Evolutionary conservation across 2,113 vertebrate genomes (phyloP).

Genomic region (Ageneiosus marmoratus): DNA sequence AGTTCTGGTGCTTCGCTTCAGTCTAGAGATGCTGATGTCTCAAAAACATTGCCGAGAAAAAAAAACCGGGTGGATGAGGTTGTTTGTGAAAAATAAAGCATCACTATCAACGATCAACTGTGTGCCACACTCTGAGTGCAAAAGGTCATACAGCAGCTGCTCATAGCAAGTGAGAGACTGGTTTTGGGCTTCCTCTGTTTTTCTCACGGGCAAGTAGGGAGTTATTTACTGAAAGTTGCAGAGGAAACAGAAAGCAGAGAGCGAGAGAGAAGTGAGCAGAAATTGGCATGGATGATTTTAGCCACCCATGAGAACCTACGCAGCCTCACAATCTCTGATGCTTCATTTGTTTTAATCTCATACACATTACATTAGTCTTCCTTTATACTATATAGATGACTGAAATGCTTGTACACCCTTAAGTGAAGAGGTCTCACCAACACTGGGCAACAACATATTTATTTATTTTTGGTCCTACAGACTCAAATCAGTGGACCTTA

Average conservation of each 20-base stretch:
- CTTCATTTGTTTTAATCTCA: not conserved
- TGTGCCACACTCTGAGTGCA: slow-evolving; percentile 12
- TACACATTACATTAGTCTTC: not conserved
- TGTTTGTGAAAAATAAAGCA: not conserved
- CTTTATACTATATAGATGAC: not conserved
- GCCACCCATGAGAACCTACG: slow-evolving; percentile 32
- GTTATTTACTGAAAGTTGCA: slow-evolving; percentile 25
- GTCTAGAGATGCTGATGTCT: not conserved
- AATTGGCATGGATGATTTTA: slow-evolving; percentile 34
- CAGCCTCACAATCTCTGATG: not conserved
- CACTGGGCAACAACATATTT: too few species aligned
- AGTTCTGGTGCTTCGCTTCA: not conserved
- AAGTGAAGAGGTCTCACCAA: not conserved
- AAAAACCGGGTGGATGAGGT: not conserved
- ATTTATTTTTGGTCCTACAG: too few species aligned
- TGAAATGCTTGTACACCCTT: not conserved
- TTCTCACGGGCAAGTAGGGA: slow-evolving; percentile 13
- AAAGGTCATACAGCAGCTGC: slow-evolving; percentile 21
- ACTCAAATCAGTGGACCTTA: too few species aligned
- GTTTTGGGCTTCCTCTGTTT: slow-evolving; percentile 3
- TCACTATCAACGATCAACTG: not conserved
- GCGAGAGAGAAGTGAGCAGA: slow-evolving; percentile 36
- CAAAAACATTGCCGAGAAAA: not conserved
- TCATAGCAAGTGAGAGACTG: not conserved
- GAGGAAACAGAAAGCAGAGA: slow-evolving; percentile 29